A percentile compares a stretch with the other conserved stretches of the same genome.
Evolutionary conservation across 2,888 invertebrate species (phyloP).

Genomic region (Xanthia icteritia): DNA sequence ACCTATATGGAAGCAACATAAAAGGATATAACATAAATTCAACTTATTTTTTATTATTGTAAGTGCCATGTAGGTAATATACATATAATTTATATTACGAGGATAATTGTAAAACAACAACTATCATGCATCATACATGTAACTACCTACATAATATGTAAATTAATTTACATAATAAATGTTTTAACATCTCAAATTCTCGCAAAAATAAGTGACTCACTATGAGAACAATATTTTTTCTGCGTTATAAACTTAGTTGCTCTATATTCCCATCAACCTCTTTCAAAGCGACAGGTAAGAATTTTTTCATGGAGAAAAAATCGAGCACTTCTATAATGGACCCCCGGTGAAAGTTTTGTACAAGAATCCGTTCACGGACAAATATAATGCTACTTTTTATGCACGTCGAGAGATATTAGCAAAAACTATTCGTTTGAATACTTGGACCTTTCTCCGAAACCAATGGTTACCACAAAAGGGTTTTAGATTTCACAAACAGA

Average conservation of each 20-base stretch:
- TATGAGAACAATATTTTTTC: conserved; percentile 36
- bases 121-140: neutral
- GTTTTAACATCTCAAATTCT: neutral
- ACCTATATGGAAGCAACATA: neutral
- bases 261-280: conserved; percentile 78
- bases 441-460: conserved; percentile 77
- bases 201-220: conserved; percentile 37
- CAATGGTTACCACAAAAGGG: conserved; percentile 83
- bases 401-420: conserved; percentile 69
- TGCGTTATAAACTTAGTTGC: conserved; percentile 58
- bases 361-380: conserved; percentile 80
- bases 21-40: conserved; percentile 7
- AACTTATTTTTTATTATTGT: conserved; percentile 11
- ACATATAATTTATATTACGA: conserved; percentile 1
- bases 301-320: conserved; percentile 69
- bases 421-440: conserved; percentile 79
- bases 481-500: conserved; percentile 87
- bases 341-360: conserved; percentile 85
- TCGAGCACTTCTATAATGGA: conserved; percentile 71
- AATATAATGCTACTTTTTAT: conserved; percentile 80
- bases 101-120: conserved; percentile 30
- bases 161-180: conserved; percentile 6
- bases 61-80: neutral
- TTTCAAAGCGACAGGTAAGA: conserved; percentile 74
- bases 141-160: neutral